phyloP scores from a whole-genome alignment of 2,113 vertebrate genomes.

The Nematolebias whitei region DNA sequence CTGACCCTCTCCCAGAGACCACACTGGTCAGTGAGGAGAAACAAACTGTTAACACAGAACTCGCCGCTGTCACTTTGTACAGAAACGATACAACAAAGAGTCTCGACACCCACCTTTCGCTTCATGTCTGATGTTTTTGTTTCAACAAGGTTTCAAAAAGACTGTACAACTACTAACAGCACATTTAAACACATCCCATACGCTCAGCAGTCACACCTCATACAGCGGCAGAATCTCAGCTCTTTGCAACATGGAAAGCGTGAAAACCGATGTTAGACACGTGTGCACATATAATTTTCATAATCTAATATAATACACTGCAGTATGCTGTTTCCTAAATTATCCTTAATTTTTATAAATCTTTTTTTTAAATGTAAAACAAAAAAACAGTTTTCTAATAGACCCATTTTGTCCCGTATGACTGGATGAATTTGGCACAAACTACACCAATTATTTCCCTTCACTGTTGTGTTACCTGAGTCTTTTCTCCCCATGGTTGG shows the following conservation, averaged over 20 bases:
- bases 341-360: neutral
- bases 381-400: neutral
- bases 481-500: slow-evolving; percentile 90
- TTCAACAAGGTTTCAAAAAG: slow-evolving; percentile 30
- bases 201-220: slow-evolving; percentile 40
- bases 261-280: slow-evolving; percentile 37
- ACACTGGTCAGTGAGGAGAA: slow-evolving; percentile 80
- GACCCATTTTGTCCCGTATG: slow-evolving; percentile 3
- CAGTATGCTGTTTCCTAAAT: no score
- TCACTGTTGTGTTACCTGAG: slow-evolving; percentile 86
- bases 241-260: slow-evolving; percentile 75
- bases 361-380: neutral
- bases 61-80: slow-evolving; percentile 21
- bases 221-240: slow-evolving; percentile 56
- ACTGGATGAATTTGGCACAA: neutral
- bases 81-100: slow-evolving; percentile 3
- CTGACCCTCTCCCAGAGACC: slow-evolving; percentile 89
- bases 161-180: slow-evolving; percentile 37
- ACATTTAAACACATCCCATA: slow-evolving; percentile 28
- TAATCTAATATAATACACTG: no score
- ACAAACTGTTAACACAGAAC: slow-evolving; percentile 37
- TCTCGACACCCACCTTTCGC: slow-evolving; percentile 49
- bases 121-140: slow-evolving; percentile 36
- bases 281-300: slow-evolving; percentile 18
- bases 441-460: neutral